phyloP scores from a whole-genome alignment of 92 coral and sea anemone genomes.

The Zoanthus gigantus region DNA sequence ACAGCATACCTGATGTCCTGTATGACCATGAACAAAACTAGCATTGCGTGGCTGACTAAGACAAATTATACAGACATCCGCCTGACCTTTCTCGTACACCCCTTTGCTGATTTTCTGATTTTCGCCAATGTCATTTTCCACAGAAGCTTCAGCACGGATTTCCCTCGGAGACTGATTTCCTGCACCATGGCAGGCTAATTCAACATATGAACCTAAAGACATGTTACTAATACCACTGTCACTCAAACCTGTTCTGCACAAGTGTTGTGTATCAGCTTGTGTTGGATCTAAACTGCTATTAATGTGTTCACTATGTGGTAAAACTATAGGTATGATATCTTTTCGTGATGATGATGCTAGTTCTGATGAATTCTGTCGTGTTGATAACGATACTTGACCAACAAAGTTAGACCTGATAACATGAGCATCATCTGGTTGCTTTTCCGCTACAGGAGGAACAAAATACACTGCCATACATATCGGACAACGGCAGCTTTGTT shows the following conservation, averaged over 20 bases:
- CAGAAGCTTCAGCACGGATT: background rate
- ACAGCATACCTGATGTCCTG: slow-evolving; percentile 98
- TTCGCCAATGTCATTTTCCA: background rate
- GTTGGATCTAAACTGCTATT: slow-evolving; percentile 5
- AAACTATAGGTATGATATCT: background rate
- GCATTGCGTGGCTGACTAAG: slow-evolving; percentile 90
- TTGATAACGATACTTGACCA: background rate
- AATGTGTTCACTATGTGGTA: background rate
- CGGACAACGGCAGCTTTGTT: background rate
- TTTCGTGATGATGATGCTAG: background rate
- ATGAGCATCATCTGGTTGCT: background rate
- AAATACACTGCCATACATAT: slow-evolving; percentile 39
- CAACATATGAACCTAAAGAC: slow-evolving; percentile 55
- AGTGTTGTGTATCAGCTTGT: background rate
- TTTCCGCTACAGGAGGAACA: slow-evolving; percentile 1
- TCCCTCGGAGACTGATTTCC: slow-evolving; percentile 6
- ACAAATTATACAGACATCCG: slow-evolving; percentile 82
- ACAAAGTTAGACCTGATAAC: background rate
- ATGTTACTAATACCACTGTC: slow-evolving; percentile 63
- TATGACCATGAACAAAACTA: slow-evolving; percentile 87
- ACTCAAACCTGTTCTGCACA: background rate
- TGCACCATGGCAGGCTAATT: background rate
- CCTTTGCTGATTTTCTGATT: background rate
- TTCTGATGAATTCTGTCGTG: background rate
- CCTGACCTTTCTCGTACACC: slow-evolving; percentile 16